A percentile compares a stretch with the other conserved stretches of the same genome.
These are phyloP conservation scores for Heliconius eleuchia DNA, from an alignment of 1,140 invertebrate genomes.

Conservation along the genomic window DNA sequence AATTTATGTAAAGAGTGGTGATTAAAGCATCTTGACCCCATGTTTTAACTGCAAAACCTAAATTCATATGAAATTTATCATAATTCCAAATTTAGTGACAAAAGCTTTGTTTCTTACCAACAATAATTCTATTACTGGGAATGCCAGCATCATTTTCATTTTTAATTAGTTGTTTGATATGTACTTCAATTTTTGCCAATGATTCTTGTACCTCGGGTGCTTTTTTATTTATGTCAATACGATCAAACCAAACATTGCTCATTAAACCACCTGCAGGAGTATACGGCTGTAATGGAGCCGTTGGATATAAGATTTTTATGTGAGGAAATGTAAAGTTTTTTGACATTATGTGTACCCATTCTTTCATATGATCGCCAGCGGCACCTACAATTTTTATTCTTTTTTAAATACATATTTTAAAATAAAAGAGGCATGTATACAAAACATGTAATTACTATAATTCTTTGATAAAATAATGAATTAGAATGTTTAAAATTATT, in stretches of 20 bases:
- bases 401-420: neutral
- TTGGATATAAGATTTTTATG: conserved; percentile 87
- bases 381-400: conserved; percentile 78
- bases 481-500: neutral
- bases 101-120: conserved; percentile 74
- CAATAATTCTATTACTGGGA: conserved; percentile 84
- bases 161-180: conserved; percentile 83
- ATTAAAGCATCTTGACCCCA: too few relatives aligned
- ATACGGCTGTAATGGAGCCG: conserved; percentile 86
- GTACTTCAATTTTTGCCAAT: conserved; percentile 81
- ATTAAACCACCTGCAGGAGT: conserved; percentile 83
- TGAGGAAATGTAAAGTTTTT: conserved; percentile 85
- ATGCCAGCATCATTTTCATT: conserved; percentile 84
- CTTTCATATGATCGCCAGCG: conserved; percentile 82
- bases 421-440: too few relatives aligned
- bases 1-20: too few relatives aligned
- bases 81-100: neutral
- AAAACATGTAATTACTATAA: neutral
- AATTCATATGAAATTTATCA: neutral
- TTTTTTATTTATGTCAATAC: conserved; percentile 82
- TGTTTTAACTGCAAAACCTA: too few relatives aligned
- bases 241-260: conserved; percentile 88
- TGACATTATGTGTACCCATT: conserved; percentile 84
- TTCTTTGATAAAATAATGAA: neutral
- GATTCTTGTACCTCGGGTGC: conserved; percentile 84